Conservation (phyloP, 2,888 invertebrate genomes). For the Cyclophora punctaria region DNA sequence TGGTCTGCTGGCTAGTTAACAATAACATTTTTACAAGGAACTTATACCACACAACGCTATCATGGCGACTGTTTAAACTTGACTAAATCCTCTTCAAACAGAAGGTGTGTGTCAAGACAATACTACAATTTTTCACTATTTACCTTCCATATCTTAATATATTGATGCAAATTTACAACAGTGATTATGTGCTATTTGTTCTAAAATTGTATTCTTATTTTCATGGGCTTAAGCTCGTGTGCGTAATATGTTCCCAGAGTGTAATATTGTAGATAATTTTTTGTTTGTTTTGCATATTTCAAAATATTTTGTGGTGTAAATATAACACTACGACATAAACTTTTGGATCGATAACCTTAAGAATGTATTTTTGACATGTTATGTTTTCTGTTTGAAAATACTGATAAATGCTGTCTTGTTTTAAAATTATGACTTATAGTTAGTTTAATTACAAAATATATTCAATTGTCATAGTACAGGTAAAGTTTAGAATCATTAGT, state of each 20-base stretch:
- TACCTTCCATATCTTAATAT: constrained; percentile 34
- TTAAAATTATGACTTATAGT: no score
- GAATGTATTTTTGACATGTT: no score
- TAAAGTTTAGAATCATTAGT: no score
- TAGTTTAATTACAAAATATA: no score
- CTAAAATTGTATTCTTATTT: constrained; percentile 1
- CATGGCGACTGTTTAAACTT: not conserved
- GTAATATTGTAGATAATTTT: not conserved
- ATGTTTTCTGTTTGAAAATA: no score
- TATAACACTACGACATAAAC: not conserved
- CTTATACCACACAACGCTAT: no score
- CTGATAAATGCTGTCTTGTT: no score
- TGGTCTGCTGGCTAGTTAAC: no score
- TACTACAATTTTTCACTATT: constrained; percentile 27
- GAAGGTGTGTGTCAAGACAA: constrained; percentile 3
- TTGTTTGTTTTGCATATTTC: not conserved
- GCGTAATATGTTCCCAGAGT: not conserved
- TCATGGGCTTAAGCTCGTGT: not conserved
- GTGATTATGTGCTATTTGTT: constrained; percentile 25
- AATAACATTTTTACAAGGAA: no score
- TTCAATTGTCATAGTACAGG: no score
- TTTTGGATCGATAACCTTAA: no score
- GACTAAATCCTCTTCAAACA: constrained; percentile 6
- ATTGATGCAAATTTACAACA: constrained; percentile 48
- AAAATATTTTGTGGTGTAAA: not conserved